Evolutionary conservation across 2,113 vertebrate genomes (phyloP), one percentile per base, ranked within the genome.

Genomic region (Trematocara marginatum): DNA sequence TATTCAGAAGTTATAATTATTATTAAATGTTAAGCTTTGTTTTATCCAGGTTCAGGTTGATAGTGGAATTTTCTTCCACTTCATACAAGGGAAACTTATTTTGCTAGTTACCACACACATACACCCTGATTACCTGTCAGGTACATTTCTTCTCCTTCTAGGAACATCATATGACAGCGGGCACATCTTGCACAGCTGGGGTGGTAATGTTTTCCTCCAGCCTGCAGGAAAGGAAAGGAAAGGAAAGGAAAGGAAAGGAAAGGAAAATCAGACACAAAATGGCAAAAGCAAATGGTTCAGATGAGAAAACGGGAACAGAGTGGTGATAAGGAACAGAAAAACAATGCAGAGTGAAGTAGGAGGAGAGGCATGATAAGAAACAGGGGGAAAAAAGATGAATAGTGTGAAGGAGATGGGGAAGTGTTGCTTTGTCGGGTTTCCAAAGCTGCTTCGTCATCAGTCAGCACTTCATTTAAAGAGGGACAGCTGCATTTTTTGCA

Each of bases 141-240:
- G 88, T 99, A 99, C 98, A 99, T 99, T 95, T 99, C 98, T 87
- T 99, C 97, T 64, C 98, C 98, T 92, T 99, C 98, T 0, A 97
- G 94, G 95, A 99, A 99, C 97, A 97, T 99, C 97, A 97, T 97
- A 92, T 98, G 97, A 96, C 98, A 99, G 80, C 98, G 98, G 10
- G 97, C 97, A 95, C 98, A 99, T 42, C 97, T 96, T 88, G 98
- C 98, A 93, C 98, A 99, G 82, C 96, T 96, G 6, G 98, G 98
- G 89, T 99, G 98, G 93, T 99, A 99, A 88, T 98, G 98, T 89
- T 99, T 99, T 69, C 97, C 98, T 90, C 98, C 98, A 69, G 98
- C 98, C 98, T 99, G 61, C 12, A 51, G 6, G 51, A 61, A 47
- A 51, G 13, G 82, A 10, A 15, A 29, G n/a, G 12, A 26, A 26